Percentiles rank a stretch among this genome's conserved stretches.
Conservation (phyloP, 2,888 invertebrate species). For the Gymnoscelis rufifasciata region DNA sequence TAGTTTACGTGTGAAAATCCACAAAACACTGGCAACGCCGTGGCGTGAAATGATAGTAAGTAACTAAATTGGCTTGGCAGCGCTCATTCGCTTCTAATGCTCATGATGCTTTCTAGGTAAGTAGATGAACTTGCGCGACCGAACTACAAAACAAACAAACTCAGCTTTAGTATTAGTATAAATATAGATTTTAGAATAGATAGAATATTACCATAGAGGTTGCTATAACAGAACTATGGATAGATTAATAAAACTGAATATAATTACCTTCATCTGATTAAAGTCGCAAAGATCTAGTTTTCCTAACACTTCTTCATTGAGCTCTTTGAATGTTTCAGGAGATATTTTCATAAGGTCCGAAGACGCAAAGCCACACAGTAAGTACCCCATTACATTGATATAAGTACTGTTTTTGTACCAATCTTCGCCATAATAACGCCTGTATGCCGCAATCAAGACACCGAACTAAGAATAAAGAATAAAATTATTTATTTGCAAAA, state of each 20-base stretch:
- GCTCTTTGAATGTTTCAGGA: slow-evolving; percentile 50
- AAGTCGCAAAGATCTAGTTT: slow-evolving; percentile 51
- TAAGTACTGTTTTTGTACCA: slow-evolving; percentile 55
- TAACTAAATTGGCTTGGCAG: too few species aligned
- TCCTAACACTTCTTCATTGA: slow-evolving; percentile 47
- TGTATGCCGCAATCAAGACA: slow-evolving; percentile 58
- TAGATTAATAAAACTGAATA: too few species aligned
- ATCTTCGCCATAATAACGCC: slow-evolving; percentile 55
- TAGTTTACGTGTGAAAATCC: too few species aligned
- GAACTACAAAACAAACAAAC: too few species aligned
- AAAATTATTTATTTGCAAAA: neutral
- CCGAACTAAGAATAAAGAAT: slow-evolving; percentile 45
- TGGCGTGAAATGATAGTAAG: too few species aligned
- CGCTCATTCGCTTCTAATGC: too few species aligned
- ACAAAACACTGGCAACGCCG: too few species aligned
- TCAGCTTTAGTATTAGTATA: too few species aligned
- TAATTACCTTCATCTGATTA: slow-evolving; percentile 51
- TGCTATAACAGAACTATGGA: too few species aligned
- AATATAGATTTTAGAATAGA: too few species aligned
- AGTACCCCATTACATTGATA: slow-evolving; percentile 61
- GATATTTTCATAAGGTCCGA: slow-evolving; percentile 51
- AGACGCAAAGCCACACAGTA: slow-evolving; percentile 65
- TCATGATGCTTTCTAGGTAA: too few species aligned
- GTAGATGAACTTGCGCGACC: too few species aligned
- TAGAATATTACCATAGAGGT: neutral